Percentiles rank a stretch among this genome's conserved stretches.
These are phyloP conservation scores for Mythimna impura DNA, from an alignment of 2,888 invertebrate genomes.

Conservation along the genomic window DNA sequence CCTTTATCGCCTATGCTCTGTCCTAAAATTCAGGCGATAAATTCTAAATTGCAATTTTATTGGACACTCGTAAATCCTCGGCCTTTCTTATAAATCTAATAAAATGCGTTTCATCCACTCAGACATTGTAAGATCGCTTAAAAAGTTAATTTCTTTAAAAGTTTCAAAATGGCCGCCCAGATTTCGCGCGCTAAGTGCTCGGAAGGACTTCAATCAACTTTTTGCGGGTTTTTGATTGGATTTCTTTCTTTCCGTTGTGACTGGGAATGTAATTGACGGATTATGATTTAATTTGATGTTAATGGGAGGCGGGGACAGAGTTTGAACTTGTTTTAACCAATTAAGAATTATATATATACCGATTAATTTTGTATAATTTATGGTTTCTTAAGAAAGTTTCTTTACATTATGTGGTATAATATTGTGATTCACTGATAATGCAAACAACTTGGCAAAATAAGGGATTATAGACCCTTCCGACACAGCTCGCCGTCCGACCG, in stretches of 20 bases:
- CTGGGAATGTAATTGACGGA: constrained; percentile 30
- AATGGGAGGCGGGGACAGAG: background rate
- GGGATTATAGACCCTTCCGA: too few species aligned
- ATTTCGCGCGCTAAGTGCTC: constrained; percentile 43
- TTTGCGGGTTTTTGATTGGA: constrained; percentile 45
- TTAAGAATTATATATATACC: background rate
- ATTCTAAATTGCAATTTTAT: constrained; percentile 68
- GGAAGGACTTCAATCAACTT: constrained; percentile 36
- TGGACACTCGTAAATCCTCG: constrained; percentile 67
- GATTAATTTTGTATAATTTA: background rate
- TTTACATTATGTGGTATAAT: too few species aligned
- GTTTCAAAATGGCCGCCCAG: constrained; percentile 44
- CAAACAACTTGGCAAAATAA: too few species aligned
- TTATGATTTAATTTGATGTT: constrained; percentile 44
- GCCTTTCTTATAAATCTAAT: constrained; percentile 66
- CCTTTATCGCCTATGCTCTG: constrained; percentile 26
- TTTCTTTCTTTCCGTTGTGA: constrained; percentile 37
- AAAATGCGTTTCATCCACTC: constrained; percentile 66
- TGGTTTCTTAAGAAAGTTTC: background rate
- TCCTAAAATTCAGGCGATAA: constrained; percentile 57
- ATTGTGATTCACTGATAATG: too few species aligned
- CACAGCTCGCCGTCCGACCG: too few species aligned
- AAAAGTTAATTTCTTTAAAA: constrained; percentile 67
- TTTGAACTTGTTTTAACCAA: constrained; percentile 13
- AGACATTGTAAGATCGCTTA: constrained; percentile 57